These are phyloP conservation scores for Villa cingulata DNA, from an alignment of 2,888 invertebrate species.

Conservation along the genomic window DNA sequence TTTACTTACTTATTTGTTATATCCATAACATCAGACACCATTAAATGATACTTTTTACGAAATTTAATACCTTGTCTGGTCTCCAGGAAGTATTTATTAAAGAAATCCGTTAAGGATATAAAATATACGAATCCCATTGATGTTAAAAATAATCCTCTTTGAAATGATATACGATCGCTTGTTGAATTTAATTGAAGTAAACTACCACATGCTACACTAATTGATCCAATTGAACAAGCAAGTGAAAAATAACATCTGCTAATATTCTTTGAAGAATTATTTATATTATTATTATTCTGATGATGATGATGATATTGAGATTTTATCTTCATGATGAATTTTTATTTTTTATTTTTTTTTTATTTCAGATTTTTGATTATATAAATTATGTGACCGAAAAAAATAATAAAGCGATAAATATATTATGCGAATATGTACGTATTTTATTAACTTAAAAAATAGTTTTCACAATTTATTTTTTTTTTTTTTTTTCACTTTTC, in stretches of 20 bases:
- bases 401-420: no score
- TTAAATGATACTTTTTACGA: slow-evolving; percentile 49
- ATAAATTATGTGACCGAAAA: no score
- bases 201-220: slow-evolving; percentile 33
- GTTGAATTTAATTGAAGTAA: slow-evolving; percentile 31
- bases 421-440: no score
- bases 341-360: no score
- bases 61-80: slow-evolving; percentile 46
- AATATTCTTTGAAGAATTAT: slow-evolving; percentile 15
- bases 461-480: no score
- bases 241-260: slow-evolving; percentile 31
- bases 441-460: no score
- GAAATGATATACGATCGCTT: slow-evolving; percentile 44
- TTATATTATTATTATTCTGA: no score
- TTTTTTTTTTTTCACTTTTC: no score
- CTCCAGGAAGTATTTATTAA: slow-evolving; percentile 46
- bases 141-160: slow-evolving; percentile 47
- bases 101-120: slow-evolving; percentile 49
- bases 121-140: slow-evolving; percentile 53
- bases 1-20: slow-evolving; percentile 58
- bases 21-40: slow-evolving; percentile 53
- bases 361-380: no score
- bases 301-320: no score
- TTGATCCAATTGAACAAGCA: slow-evolving; percentile 34
- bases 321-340: not conserved